phyloP scores from a whole-genome alignment of 2,888 invertebrate species.

The Leptothorax acervorum region DNA sequence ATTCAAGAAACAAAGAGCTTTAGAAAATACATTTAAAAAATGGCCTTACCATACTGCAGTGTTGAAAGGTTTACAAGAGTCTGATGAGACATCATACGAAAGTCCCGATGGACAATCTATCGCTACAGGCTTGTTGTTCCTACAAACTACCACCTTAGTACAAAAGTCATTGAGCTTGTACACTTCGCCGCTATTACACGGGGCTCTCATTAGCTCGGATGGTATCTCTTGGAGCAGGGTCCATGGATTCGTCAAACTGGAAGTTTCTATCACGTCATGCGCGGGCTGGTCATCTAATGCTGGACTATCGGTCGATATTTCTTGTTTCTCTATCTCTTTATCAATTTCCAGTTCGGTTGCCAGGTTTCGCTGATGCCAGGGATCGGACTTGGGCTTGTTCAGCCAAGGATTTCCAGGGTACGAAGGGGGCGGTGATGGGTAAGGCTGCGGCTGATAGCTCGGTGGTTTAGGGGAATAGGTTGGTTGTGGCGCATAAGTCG shows the following conservation, averaged over 20 bases:
- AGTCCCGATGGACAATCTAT: conserved; percentile 78
- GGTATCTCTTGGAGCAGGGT: conserved; percentile 75
- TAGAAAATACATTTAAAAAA: neutral
- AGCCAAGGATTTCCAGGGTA: conserved; percentile 68
- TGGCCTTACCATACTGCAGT: conserved; percentile 79
- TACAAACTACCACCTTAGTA: conserved; percentile 80
- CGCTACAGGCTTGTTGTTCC: conserved; percentile 76
- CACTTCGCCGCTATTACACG: conserved; percentile 79
- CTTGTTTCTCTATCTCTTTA: conserved; percentile 50
- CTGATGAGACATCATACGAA: conserved; percentile 79
- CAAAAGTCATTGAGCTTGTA: conserved; percentile 80
- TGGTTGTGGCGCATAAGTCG: conserved; percentile 53
- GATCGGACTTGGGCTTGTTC: conserved; percentile 65
- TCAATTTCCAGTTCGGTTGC: conserved; percentile 73
- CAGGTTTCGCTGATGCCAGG: conserved; percentile 77
- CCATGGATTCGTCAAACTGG: conserved; percentile 77
- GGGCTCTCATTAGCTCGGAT: conserved; percentile 72
- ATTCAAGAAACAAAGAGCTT: conserved; percentile 47
- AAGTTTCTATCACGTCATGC: neutral
- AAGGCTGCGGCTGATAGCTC: conserved; percentile 63
- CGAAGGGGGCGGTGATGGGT: conserved; percentile 62
- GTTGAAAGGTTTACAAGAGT: conserved; percentile 78
- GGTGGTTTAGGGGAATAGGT: conserved; percentile 56
- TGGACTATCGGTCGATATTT: conserved; percentile 45
- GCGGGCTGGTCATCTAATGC: neutral